A percentile compares a stretch with the other conserved stretches of the same genome.
phyloP scores from a whole-genome alignment of 2,888 invertebrate species.

The Melieria omissa region DNA sequence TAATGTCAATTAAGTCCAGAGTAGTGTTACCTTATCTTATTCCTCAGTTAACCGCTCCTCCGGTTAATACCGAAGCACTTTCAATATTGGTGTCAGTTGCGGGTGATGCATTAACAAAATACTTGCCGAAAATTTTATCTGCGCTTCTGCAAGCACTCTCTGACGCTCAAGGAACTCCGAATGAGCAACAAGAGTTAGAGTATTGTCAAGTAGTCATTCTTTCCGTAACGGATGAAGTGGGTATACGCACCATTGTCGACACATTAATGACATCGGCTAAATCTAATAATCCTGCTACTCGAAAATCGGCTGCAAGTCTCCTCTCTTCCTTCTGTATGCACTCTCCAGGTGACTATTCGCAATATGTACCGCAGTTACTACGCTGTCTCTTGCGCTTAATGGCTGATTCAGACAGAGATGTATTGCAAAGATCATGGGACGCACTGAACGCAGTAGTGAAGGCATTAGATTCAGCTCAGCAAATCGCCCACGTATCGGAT shows the following conservation, averaged over 20 bases:
- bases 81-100: conserved; percentile 95
- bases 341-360: conserved; percentile 86
- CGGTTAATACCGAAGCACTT: conserved; percentile 92
- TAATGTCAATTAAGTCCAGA: conserved; percentile 96
- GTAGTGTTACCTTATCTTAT: conserved; percentile 96
- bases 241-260: conserved; percentile 88
- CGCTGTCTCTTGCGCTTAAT: conserved; percentile 88
- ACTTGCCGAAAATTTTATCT: conserved; percentile 90
- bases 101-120: conserved; percentile 90
- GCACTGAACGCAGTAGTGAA: conserved; percentile 90
- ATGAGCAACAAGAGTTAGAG: conserved; percentile 81
- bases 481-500: conserved; percentile 87
- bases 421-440: conserved; percentile 89
- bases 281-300: conserved; percentile 72
- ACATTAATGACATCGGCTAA: conserved; percentile 82
- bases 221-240: conserved; percentile 88
- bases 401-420: conserved; percentile 82
- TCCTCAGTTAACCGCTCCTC: conserved; percentile 89
- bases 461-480: conserved; percentile 85
- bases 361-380: conserved; percentile 88
- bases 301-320: conserved; percentile 86
- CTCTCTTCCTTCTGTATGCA: conserved; percentile 91
- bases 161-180: conserved; percentile 74
- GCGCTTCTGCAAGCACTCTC: conserved; percentile 84
- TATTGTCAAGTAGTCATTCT: conserved; percentile 94